A percentile compares a stretch with the other conserved stretches of the same genome.
These are phyloP conservation scores for Odontomachus brunneus DNA, from an alignment of 1,140 invertebrate species.

Conservation along the genomic window DNA sequence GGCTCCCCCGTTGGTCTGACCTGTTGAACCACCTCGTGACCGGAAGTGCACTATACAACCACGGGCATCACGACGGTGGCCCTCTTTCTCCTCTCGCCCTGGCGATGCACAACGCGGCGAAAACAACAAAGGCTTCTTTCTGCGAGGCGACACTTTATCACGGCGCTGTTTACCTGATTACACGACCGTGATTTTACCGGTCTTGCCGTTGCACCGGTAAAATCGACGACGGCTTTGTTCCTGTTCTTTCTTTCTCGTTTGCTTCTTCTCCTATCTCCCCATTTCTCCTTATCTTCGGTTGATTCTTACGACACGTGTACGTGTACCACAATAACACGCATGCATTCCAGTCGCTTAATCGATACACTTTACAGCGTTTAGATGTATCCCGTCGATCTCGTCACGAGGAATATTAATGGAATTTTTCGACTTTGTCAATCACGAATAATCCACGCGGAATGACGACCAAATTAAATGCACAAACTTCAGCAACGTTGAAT, in stretches of 20 bases:
- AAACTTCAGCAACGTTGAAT: too few relatives aligned
- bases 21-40: constrained; percentile 86
- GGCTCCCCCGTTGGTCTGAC: constrained; percentile 84
- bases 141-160: constrained; percentile 78
- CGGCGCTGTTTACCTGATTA: constrained; percentile 76
- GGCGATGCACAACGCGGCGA: constrained; percentile 63
- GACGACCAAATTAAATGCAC: too few relatives aligned
- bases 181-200: constrained; percentile 57
- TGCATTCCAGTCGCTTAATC: too few relatives aligned
- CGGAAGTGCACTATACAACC: constrained; percentile 84
- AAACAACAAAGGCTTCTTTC: constrained; percentile 83
- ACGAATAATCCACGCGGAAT: too few relatives aligned
- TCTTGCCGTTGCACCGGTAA: not conserved
- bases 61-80: constrained; percentile 74
- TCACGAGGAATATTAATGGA: too few relatives aligned
- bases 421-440: too few relatives aligned
- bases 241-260: constrained; percentile 21
- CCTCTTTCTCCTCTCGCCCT: constrained; percentile 49
- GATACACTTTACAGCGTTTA: too few relatives aligned
- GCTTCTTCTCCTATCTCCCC: not conserved
- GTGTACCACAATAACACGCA: not conserved
- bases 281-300: not conserved
- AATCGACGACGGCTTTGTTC: constrained; percentile 7
- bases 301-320: not conserved
- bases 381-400: too few relatives aligned